Percentiles rank a stretch among this genome's conserved stretches.
These are phyloP conservation scores for Lamellibrachia satsuma DNA, from an alignment of 2,888 invertebrate genomes.

Conservation along the genomic window DNA sequence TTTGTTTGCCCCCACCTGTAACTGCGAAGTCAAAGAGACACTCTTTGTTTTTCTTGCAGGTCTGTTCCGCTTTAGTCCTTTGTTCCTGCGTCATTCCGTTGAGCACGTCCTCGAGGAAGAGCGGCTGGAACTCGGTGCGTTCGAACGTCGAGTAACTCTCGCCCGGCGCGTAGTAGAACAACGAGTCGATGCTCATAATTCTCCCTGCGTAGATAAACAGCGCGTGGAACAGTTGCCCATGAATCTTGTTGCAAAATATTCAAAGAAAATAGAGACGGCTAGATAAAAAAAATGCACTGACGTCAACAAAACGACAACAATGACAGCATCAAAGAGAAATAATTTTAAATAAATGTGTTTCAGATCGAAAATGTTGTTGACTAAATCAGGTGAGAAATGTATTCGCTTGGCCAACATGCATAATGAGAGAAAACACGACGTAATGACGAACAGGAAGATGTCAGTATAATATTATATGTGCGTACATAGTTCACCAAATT, in stretches of 20 bases:
- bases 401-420: no score
- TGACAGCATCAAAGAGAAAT: not conserved
- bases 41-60: not conserved
- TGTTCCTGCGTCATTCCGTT: not conserved
- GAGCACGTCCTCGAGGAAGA: not conserved
- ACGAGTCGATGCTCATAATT: not conserved
- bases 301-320: not conserved
- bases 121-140: not conserved
- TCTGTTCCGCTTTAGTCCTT: not conserved
- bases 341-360: no score
- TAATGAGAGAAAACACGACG: no score
- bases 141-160: not conserved
- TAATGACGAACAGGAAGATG: not conserved
- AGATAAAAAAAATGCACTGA: not conserved
- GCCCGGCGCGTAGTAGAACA: not conserved
- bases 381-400: no score
- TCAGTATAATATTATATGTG: not conserved
- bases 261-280: not conserved
- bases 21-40: conserved; percentile 21
- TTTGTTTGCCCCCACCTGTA: not conserved
- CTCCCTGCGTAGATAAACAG: not conserved
- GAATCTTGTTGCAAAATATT: not conserved
- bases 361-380: no score
- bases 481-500: conserved; percentile 21
- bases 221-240: not conserved